phyloP scores from a whole-genome alignment of 64 coral and sea anemone species.

The Actinia tenebrosa region DNA sequence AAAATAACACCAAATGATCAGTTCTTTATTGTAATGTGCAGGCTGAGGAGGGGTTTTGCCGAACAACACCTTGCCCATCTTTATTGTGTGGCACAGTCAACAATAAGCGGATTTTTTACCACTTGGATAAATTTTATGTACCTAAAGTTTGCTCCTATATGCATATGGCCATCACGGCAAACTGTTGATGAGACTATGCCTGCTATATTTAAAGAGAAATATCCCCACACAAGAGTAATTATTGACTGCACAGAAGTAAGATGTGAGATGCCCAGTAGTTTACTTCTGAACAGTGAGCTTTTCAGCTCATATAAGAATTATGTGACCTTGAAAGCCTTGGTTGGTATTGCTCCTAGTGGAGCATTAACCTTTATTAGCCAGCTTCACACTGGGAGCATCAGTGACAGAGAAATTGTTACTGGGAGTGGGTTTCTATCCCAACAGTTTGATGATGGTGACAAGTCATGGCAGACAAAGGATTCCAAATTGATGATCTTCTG shows the following conservation, averaged over 20 bases:
- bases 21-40: conserved; percentile 45
- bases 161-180: conserved; percentile 45
- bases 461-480: conserved; percentile 42
- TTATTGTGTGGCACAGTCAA: conserved; percentile 32
- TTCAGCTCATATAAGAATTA: conserved; percentile 38
- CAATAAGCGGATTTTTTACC: conserved; percentile 31
- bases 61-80: conserved; percentile 32
- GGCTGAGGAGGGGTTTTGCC: conserved; percentile 23
- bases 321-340: conserved; percentile 23
- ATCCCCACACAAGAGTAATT: conserved; percentile 28
- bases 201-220: conserved; percentile 47
- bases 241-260: conserved; percentile 39
- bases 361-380: conserved; percentile 38
- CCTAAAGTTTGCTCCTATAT: conserved; percentile 43
- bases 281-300: conserved; percentile 43
- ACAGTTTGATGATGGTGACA: conserved; percentile 19
- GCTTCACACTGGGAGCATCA: conserved; percentile 30
- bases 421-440: conserved; percentile 39
- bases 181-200: conserved; percentile 35
- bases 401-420: conserved; percentile 42
- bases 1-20: conserved; percentile 26
- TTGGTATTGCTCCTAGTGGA: conserved; percentile 43
- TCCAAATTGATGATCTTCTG: conserved; percentile 30
- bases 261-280: conserved; percentile 53
- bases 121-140: conserved; percentile 52